Evolutionary conservation across 2,888 invertebrate genomes (phyloP), one percentile per base, ranked within the genome.

Genomic region (Troglohyphantes excavatus): DNA sequence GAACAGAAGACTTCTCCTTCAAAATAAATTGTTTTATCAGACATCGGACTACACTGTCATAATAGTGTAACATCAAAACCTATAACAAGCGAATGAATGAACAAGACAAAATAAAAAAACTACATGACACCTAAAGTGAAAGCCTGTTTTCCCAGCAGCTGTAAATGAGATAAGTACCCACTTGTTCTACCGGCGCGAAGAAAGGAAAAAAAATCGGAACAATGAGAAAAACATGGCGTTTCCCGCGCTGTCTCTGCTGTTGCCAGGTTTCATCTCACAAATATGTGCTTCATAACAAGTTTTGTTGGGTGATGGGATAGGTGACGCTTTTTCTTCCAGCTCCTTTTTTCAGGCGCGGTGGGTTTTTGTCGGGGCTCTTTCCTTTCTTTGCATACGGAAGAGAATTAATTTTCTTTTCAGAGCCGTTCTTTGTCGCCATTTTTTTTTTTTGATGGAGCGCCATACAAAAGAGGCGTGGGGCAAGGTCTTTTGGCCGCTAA

Each of bases 121-220:
- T 23, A 59, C 23, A 70, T 82, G 82, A 61, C 82, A 70, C 70
- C 33, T 72, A 82, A n/a, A 82, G 39, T 82, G 82, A 61, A 82
- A 82, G 82, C 70, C n/a, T 72, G 29, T 83, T 83, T 39, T 26
- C 75, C 39, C 75, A 29, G 75, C 84, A 84, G 84, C 75, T 84
- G 85, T 78, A 85, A 85, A 85, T 85, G 85, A 85, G 85, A 67
- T 85, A 85, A 85, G 85, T 76, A 61, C 76, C 68, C 76, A 76
- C 78, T 78, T 78, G 78, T 68, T 59, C 78, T 61, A 23, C 73
- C 17, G 17, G 53, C 13, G 53, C 53, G 43, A 21, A 39, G 43
- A 65, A 9, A 27, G 39, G 67, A n/a, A 68, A 68, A n/a, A 70
- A 29, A 59, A 75, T 29, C 27, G 21, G 27, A 78, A 76, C 59